phyloP scores from a whole-genome alignment of 2,113 vertebrate species.

The Euleptes europaea region DNA sequence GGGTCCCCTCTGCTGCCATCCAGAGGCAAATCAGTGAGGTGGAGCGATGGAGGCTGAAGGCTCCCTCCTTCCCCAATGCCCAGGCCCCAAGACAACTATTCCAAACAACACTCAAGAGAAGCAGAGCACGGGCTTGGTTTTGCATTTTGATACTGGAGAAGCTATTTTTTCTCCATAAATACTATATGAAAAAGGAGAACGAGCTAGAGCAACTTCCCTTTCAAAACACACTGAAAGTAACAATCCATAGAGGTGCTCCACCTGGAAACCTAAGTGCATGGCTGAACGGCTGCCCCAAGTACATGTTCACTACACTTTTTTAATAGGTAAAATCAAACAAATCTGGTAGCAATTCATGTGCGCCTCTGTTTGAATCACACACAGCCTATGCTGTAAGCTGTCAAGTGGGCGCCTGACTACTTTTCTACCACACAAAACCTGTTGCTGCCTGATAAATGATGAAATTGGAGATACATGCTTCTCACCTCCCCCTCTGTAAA shows the following conservation, averaged over 20 bases:
- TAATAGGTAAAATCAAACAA: not conserved
- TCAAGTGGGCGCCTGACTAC: not conserved
- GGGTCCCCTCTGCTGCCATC: too few relatives aligned
- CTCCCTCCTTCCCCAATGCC: too few relatives aligned
- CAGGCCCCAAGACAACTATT: too few relatives aligned
- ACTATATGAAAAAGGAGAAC: not conserved
- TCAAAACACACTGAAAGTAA: not conserved
- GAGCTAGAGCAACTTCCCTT: not conserved
- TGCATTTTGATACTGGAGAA: not conserved
- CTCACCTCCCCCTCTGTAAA: too few relatives aligned
- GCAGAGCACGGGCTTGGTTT: not conserved
- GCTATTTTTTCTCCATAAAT: not conserved
- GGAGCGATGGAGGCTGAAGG: too few relatives aligned
- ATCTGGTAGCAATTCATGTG: not conserved
- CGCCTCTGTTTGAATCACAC: not conserved
- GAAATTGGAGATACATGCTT: not conserved
- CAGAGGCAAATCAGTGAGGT: too few relatives aligned
- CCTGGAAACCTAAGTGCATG: not conserved
- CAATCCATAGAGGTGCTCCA: not conserved
- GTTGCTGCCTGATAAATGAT: not conserved
- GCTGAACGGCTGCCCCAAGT: not conserved
- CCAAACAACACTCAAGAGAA: not conserved
- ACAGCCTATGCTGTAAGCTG: too few relatives aligned
- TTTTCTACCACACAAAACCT: not conserved
- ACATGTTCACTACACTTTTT: not conserved